phyloP scores from a whole-genome alignment of 2,888 invertebrate species.

The Eulithis testata region DNA sequence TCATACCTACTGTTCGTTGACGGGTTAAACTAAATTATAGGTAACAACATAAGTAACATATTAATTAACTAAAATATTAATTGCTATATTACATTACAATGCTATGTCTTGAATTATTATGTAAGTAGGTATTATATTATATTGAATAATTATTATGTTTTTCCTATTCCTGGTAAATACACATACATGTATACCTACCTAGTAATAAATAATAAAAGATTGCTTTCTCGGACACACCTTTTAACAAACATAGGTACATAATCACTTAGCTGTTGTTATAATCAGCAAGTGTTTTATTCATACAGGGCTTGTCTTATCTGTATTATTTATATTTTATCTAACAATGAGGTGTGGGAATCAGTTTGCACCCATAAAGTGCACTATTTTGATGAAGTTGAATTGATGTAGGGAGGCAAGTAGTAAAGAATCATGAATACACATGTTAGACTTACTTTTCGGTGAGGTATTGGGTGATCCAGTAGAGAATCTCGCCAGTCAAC shows the following conservation, averaged over 20 bases:
- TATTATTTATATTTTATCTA: constrained; percentile 38
- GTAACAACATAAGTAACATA: too few relatives aligned
- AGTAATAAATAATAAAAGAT: background rate
- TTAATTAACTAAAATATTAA: too few relatives aligned
- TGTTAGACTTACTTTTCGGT: constrained; percentile 87
- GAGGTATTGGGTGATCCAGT: constrained; percentile 91
- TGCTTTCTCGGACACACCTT: background rate
- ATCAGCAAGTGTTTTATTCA: constrained; percentile 21
- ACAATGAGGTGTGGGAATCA: constrained; percentile 33
- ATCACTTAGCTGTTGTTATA: constrained; percentile 19
- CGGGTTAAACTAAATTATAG: too few relatives aligned
- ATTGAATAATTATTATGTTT: too few relatives aligned
- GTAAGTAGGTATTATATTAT: too few relatives aligned
- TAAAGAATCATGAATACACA: background rate
- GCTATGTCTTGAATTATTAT: too few relatives aligned
- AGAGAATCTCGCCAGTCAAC: constrained; percentile 89
- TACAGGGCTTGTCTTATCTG: constrained; percentile 45
- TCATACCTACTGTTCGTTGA: too few relatives aligned
- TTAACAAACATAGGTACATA: background rate
- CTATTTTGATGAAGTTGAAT: constrained; percentile 4
- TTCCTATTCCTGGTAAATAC: background rate
- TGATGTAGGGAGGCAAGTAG: background rate
- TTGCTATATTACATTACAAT: too few relatives aligned
- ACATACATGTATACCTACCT: too few relatives aligned
- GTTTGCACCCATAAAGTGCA: constrained; percentile 1